Conservation (phyloP, 2,888 invertebrate genomes). For the Polymixis flavicincta region DNA sequence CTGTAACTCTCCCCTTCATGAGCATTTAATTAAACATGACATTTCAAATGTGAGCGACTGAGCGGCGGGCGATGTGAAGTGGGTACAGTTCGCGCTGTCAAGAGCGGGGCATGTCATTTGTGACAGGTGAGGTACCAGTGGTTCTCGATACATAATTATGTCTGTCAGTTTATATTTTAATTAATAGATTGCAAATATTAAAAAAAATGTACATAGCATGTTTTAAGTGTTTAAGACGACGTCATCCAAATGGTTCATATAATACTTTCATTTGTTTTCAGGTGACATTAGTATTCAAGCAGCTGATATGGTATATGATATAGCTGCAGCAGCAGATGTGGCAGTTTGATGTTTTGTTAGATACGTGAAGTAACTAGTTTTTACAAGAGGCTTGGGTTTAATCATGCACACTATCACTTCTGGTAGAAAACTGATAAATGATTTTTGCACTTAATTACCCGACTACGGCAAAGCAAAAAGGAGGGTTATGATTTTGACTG, state of each 20-base stretch:
- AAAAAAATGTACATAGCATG: too few species aligned
- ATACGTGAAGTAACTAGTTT: not conserved
- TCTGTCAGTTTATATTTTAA: not conserved
- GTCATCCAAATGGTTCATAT: not conserved
- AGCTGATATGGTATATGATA: too few species aligned
- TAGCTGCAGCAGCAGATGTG: not conserved
- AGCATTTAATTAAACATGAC: conserved; percentile 71
- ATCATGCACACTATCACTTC: too few species aligned
- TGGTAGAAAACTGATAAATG: too few species aligned
- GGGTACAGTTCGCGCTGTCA: conserved; percentile 72
- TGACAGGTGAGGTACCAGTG: conserved; percentile 24
- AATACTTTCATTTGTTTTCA: not conserved
- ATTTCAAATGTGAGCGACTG: conserved; percentile 59
- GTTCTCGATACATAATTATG: not conserved
- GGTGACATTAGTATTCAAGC: not conserved
- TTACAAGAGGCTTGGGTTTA: not conserved
- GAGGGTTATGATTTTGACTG: too few species aligned
- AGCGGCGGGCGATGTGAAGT: conserved; percentile 66
- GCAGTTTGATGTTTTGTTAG: not conserved
- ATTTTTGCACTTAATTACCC: too few species aligned
- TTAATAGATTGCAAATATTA: too few species aligned
- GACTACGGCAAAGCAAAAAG: too few species aligned
- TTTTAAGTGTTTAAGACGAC: not conserved
- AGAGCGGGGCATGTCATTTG: conserved; percentile 16
- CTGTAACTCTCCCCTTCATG: conserved; percentile 29